These are phyloP conservation scores for Choreutis nemorana DNA, from an alignment of 2,888 invertebrate genomes.

Conservation along the genomic window DNA sequence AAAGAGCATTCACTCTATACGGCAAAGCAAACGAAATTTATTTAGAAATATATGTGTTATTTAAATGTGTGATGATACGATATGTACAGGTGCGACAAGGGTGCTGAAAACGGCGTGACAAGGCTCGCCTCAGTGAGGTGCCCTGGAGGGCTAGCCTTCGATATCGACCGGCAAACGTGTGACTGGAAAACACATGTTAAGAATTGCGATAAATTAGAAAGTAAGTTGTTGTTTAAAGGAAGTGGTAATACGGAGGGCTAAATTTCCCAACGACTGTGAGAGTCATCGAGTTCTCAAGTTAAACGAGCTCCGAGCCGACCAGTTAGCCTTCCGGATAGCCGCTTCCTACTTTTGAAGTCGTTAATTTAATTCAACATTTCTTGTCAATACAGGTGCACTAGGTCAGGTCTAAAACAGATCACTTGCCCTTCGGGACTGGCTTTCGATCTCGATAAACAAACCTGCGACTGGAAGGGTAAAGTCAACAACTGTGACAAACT, in stretches of 20 bases:
- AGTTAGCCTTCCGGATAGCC: constrained; percentile 48
- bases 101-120: constrained; percentile 85
- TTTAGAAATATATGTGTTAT: too few relatives aligned
- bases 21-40: too few relatives aligned
- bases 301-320: constrained; percentile 15
- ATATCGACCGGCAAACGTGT: constrained; percentile 94
- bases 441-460: constrained; percentile 98
- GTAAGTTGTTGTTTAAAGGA: constrained; percentile 74
- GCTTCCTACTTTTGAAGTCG: constrained; percentile 41
- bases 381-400: constrained; percentile 85
- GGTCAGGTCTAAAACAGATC: constrained; percentile 95
- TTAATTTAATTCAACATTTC: constrained; percentile 57
- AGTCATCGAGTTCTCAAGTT: neutral
- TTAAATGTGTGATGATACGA: too few relatives aligned
- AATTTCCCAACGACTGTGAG: constrained; percentile 20
- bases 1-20: too few relatives aligned
- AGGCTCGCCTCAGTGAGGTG: constrained; percentile 90
- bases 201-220: constrained; percentile 93
- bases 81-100: constrained; percentile 88
- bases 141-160: constrained; percentile 90
- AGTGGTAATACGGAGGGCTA: constrained; percentile 55
- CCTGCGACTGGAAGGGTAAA: constrained; percentile 98
- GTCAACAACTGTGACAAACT: constrained; percentile 95
- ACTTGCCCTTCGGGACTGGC: constrained; percentile 96
- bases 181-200: constrained; percentile 97